Base-by-base conservation (phyloP, 2,113 vertebrate species). In the Istiophorus platypterus region DNA sequence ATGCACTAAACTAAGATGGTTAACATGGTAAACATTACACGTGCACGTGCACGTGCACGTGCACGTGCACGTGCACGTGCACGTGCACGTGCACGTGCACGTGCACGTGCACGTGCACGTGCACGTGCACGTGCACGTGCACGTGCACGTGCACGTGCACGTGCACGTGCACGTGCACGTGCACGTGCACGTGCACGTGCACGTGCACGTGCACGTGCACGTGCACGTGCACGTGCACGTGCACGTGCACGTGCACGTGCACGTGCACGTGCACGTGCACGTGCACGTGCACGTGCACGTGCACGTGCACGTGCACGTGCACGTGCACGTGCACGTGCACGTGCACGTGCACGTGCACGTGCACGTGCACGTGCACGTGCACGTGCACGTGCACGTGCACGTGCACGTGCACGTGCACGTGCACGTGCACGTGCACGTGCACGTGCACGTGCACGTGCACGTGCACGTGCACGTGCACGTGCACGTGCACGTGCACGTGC, bases 1-100 rank as follows among this genome's bases (percentile, higher is more conserved):
- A 34, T 6, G 6, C 31, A 34, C 31, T 34, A 34, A 34, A 34
- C 31, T 34, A 34, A 34, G 3, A 34, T 6, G 31, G 31, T 6
- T 3, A 34, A 34, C 31, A 34, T 3, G 31, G 31, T 34, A 34
- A 34, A 34, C 31, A 34, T 34, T 34, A 34, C 31, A 34, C 31
- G 58, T 66, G 52, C 61, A 11, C 18, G 77, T 78, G 78, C 27
- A 80, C 65, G 69, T 31, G 45, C 45, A 47, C 18, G 82, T 52
- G 65, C 17, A 51, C 45, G 70, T 61, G 57, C 56, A 66, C 34
- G 52, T 14, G 45, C 14, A n/a, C n/a, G n/a, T n/a, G 3, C 68
- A 57, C 71, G 63, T 70, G 59, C 27, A 9, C 39, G 54, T 57
- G 3, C 68, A 57, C 71, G 63, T 70, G 59, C 27, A 9, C 39